Conservation (phyloP, 1,140 invertebrate species). For the Papilio polytes region DNA sequence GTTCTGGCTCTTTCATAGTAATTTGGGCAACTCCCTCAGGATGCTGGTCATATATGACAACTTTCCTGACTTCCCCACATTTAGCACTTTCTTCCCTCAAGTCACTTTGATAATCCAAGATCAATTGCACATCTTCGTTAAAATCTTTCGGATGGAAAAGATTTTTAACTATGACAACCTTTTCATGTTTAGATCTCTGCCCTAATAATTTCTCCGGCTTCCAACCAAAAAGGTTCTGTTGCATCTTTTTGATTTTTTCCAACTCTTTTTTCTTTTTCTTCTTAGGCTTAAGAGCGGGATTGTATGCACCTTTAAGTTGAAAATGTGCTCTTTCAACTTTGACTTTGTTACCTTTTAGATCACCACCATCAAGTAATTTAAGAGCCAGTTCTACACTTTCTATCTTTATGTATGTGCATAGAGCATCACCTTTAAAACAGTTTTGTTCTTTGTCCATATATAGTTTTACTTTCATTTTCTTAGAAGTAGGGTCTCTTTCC, state of each 20-base stretch:
- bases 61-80: slow-evolving; percentile 96
- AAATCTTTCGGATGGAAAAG: slow-evolving; percentile 96
- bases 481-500: slow-evolving; percentile 92
- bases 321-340: slow-evolving; percentile 97
- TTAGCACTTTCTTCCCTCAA: slow-evolving; percentile 95
- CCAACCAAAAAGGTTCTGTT: slow-evolving; percentile 99
- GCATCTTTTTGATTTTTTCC: slow-evolving; percentile 95
- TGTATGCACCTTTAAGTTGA: slow-evolving; percentile 97
- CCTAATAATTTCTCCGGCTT: slow-evolving; percentile 95
- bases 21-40: slow-evolving; percentile 97
- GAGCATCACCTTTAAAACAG: slow-evolving; percentile 96
- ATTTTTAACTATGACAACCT: slow-evolving; percentile 97
- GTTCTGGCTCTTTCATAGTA: slow-evolving; percentile 94
- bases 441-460: slow-evolving; percentile 94
- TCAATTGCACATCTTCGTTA: slow-evolving; percentile 93
- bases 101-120: slow-evolving; percentile 96
- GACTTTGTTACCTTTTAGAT: slow-evolving; percentile 91
- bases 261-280: slow-evolving; percentile 95
- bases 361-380: slow-evolving; percentile 95
- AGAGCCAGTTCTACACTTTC: slow-evolving; percentile 98
- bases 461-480: slow-evolving; percentile 97
- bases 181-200: slow-evolving; percentile 94
- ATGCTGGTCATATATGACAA: slow-evolving; percentile 96
- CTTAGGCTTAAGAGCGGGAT: slow-evolving; percentile 97
- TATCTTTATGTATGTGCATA: slow-evolving; percentile 98